Base-by-base conservation (phyloP, 2,888 invertebrate genomes). In the Eumacrocentrus americanus region DNA sequence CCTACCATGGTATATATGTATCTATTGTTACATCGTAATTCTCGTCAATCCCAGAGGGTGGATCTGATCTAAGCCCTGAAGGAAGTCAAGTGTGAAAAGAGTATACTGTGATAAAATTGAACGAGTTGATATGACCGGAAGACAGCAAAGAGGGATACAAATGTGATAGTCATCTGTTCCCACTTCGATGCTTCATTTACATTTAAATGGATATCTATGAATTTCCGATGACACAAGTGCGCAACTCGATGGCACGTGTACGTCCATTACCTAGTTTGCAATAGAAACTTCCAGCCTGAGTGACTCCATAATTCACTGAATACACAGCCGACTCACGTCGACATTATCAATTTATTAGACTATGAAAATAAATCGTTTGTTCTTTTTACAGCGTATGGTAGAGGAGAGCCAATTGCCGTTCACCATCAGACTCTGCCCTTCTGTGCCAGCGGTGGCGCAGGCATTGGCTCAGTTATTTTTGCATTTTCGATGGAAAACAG, bases 401-500 rank as follows among this genome's bases (percentile, higher is more conserved):
- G 72, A 73, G 60, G 71, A 74, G 56, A 64, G 60, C 50, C 69
- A 70, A 65, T 60, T 69, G 55, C 72, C 72, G n/a, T 70, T 70
- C 47, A 72, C 72, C 23, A 70, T 75, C 47, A 70, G 79, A 51
- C 72, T 83, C 14, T 81, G 82, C 18, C 83, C 85, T 7, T 82
- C 84, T 34, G 76, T 84, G 52, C 75, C 81, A 38, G 79, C 82
- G 54, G 79, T 84, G 66, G 83, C 84, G 9, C 78, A 78, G 48
- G 83, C 83, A 22, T 79, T 85, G 59, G 78, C 82, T 6, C 80
- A 81, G 68, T 79, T 84, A 60, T 82, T 84, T 64, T 74, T 77
- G 62, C 82, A 82, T 62, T 83, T 85, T 76, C 82, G 81, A 65
- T 86, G 85, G 85, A 85, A 82, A 76, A 83, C 83, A 16, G 82